Conservation (phyloP, 2,797 vertebrate species). For the Gadopsis marmoratus region DNA sequence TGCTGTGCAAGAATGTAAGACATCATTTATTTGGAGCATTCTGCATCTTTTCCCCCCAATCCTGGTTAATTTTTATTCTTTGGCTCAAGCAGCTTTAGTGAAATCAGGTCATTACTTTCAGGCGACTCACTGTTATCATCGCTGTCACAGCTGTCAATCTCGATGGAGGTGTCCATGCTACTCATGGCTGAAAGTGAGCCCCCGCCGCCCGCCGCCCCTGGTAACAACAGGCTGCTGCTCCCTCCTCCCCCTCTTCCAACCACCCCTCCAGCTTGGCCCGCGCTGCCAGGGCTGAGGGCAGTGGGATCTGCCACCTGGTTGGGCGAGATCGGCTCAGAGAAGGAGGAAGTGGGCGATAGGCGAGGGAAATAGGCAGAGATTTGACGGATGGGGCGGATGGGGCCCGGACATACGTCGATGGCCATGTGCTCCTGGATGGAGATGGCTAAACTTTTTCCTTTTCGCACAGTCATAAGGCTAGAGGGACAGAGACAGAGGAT, state of each 20-base stretch:
- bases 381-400: constrained; percentile 88
- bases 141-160: constrained; percentile 89
- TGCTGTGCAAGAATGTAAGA: not conserved
- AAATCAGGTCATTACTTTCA: constrained; percentile 36
- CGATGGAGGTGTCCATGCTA: constrained; percentile 87
- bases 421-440: constrained; percentile 93
- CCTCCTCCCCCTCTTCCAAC: constrained; percentile 47
- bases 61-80: constrained; percentile 2
- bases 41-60: not conserved
- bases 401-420: constrained; percentile 89
- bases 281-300: constrained; percentile 60
- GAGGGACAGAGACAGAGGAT: not conserved
- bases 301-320: constrained; percentile 69
- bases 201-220: constrained; percentile 73
- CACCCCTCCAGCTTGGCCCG: constrained; percentile 53
- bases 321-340: constrained; percentile 74
- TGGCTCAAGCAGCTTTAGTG: not conserved
- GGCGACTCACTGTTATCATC: constrained; percentile 87
- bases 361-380: constrained; percentile 91
- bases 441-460: constrained; percentile 84
- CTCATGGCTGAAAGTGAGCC: constrained; percentile 84
- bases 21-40: not conserved
- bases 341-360: constrained; percentile 84
- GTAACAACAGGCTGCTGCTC: constrained; percentile 75
- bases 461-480: constrained; percentile 82